Percentiles rank a stretch among this genome's conserved stretches.
Conservation (phyloP, 2,113 vertebrate species). For the Australoheros scitulus region DNA sequence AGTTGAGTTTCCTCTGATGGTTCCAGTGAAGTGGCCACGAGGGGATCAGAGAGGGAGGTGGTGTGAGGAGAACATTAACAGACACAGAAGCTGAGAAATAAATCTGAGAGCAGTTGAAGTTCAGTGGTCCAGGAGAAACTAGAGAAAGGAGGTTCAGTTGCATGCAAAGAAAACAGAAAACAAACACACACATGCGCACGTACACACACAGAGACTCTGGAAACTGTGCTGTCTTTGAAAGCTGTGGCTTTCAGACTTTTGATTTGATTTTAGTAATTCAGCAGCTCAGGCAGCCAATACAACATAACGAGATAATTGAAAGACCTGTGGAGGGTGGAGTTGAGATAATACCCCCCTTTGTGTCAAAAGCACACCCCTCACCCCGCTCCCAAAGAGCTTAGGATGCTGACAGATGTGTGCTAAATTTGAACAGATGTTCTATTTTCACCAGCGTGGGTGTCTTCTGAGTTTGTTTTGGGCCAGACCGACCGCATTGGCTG, state of each 20-base stretch:
- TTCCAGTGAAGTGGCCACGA: not conserved
- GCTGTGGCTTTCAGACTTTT: not conserved
- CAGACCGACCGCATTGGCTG: conserved; percentile 38
- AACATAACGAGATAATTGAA: conserved; percentile 1
- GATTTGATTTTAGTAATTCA: conserved; percentile 20
- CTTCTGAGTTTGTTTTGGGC: conserved; percentile 50
- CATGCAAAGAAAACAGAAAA: not conserved
- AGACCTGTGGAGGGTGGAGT: conserved; percentile 55
- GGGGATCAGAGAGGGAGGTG: not conserved
- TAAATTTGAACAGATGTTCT: conserved; percentile 68
- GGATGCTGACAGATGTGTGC: conserved; percentile 52
- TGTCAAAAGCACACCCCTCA: conserved; percentile 22
- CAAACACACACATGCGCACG: not conserved
- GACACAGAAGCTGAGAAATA: not conserved
- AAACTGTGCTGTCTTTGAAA: not conserved
- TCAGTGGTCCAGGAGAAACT: not conserved
- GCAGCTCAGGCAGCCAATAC: not conserved
- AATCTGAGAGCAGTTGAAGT: not conserved
- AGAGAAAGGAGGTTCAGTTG: not conserved
- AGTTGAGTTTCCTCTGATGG: not conserved
- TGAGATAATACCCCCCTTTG: conserved; percentile 56
- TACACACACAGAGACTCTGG: no score
- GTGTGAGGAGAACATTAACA: not conserved
- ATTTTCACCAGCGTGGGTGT: conserved; percentile 46
- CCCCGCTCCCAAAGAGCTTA: conserved; percentile 45